Evolutionary conservation across 2,113 vertebrate genomes (phyloP).

Genomic region (Indicator maculatus): DNA sequence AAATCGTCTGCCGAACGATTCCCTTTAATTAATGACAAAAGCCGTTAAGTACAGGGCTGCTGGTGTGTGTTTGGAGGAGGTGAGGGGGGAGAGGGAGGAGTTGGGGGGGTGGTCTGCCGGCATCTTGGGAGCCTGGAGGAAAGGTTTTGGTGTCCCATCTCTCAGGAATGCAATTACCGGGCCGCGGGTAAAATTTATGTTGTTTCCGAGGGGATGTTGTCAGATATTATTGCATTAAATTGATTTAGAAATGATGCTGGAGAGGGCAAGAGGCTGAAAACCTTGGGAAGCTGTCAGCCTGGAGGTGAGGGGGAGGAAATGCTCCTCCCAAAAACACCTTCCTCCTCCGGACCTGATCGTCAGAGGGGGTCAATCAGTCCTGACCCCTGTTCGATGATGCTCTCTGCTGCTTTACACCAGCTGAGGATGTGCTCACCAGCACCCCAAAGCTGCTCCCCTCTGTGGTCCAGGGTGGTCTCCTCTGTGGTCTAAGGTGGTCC

Average conservation of each 20-base stretch:
- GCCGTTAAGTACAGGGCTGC: background rate
- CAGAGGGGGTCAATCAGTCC: background rate
- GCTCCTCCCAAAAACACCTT: background rate
- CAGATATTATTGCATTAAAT: background rate
- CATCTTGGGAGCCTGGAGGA: background rate
- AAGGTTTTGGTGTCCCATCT: background rate
- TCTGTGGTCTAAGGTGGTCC: no score
- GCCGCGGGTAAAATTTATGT: background rate
- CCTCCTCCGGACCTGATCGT: background rate
- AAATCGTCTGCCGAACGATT: constrained; percentile 8
- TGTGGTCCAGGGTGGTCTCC: no score
- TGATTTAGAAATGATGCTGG: background rate
- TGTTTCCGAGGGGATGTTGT: background rate
- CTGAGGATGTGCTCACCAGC: background rate
- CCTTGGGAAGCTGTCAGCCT: background rate
- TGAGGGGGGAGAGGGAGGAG: no score
- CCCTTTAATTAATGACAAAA: constrained; percentile 24
- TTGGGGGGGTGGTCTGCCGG: background rate
- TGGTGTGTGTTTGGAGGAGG: background rate
- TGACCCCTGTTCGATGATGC: accelerated
- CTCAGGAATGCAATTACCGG: background rate
- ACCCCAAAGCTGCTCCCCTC: no score
- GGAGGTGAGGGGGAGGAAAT: background rate
- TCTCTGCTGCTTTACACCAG: background rate
- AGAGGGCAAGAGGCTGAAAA: background rate